Percentiles rank a stretch among this genome's conserved stretches.
Conservation (phyloP, 2,797 vertebrate species). For the Anniella stebbinsi region DNA sequence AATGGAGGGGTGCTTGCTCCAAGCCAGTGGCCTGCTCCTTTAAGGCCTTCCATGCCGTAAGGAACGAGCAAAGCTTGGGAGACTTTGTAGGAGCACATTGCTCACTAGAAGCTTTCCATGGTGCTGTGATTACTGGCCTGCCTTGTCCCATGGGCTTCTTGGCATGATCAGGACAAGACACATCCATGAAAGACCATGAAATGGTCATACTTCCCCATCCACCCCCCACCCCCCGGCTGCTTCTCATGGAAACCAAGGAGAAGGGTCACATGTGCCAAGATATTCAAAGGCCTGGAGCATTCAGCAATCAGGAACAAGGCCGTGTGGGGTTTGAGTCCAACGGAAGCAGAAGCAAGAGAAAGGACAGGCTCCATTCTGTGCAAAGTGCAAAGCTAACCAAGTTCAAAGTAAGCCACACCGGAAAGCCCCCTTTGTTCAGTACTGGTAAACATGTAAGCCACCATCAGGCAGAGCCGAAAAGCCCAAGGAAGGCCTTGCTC, state of each 20-base stretch:
- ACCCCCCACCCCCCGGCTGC: background rate
- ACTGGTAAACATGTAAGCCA: background rate
- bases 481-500: background rate
- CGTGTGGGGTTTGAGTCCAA: rapidly evolving
- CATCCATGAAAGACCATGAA: background rate
- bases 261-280: background rate
- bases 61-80: too few species aligned
- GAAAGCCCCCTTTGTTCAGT: too few species aligned
- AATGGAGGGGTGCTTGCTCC: too few species aligned
- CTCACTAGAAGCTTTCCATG: background rate
- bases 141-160: background rate
- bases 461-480: background rate
- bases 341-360: background rate
- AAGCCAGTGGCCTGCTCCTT: too few species aligned
- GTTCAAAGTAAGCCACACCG: background rate
- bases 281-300: background rate
- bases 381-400: too few species aligned
- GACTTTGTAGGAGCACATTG: background rate
- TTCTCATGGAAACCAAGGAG: background rate
- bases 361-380: rapidly evolving
- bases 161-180: background rate
- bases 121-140: background rate
- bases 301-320: rapidly evolving
- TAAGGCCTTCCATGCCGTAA: too few species aligned
- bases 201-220: background rate